Base-by-base conservation (phyloP, 2,888 invertebrate species). In the Ecdyonurus torrentis region DNA sequence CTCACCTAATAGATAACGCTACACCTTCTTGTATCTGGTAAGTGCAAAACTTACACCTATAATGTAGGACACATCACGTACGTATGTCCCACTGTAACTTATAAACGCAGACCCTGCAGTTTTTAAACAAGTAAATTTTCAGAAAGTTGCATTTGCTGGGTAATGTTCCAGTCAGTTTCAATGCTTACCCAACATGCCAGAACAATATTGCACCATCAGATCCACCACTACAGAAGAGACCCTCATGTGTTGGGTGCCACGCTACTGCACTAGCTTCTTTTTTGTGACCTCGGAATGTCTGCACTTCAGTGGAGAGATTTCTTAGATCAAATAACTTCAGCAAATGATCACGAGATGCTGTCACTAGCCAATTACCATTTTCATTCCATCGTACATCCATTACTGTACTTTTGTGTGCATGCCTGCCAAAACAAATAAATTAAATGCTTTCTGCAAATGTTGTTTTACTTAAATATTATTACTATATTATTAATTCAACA, bases 361-460 rank as follows among this genome's bases (percentile, higher is more conserved):
- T 97, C 63, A 98, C 86, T 62, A 99, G 78, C 99, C 99, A 99
- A 75, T 99, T 98, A 2, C 99, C 99, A 79, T 99, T 99, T 61
- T 88, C 87, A 77, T 99, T 99, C 98, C 99, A 99, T 75, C 95
- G 92, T 24, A 98, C 82, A 74, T 98, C 96, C 96, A 98, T 98
- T 18, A 99, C 99, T 25, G 99, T 98, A 63, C 94, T 95, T 77
- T 99, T 99, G 76, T 99, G 99, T 58, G 98, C 98, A 76, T 99
- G 98, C 63, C 89, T 89, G 69, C 61, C 22, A 25, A 3, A 58
- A 22, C 15, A 25, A 52, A 63, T 63, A 37, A 65, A 37, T 19
- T 19, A 22, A n/a, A 58, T 58, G 19, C 19, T 20, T 10, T 58
- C 20, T 1, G 19, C 52, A 52, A n/a, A n/a, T n/a, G n/a, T n/a